Percentiles rank a stretch among this genome's conserved stretches.
Conservation (phyloP, 2,888 invertebrate genomes). For the Clusia tigrina region DNA sequence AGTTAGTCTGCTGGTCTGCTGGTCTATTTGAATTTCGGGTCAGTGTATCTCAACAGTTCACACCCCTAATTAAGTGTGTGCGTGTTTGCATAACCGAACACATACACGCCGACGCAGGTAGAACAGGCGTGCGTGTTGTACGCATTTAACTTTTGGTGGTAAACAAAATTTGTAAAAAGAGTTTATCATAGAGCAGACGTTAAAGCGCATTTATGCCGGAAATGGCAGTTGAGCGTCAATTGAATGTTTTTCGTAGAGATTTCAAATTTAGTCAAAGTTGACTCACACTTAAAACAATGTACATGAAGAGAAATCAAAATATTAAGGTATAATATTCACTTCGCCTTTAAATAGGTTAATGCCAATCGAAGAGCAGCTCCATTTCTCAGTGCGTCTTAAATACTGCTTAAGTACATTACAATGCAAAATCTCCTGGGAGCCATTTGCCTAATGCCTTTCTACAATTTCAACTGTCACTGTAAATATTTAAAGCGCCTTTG, state of each 20-base stretch:
- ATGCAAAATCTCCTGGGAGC: slow-evolving; percentile 46
- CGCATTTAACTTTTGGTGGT: neutral
- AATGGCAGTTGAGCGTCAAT: neutral
- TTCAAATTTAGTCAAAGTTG: neutral
- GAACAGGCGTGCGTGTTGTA: neutral
- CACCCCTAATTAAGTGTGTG: slow-evolving; percentile 58
- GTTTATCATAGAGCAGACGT: neutral
- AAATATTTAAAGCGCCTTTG: slow-evolving; percentile 17
- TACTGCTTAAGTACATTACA: neutral
- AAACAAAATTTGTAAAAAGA: neutral
- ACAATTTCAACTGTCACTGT: slow-evolving; percentile 35
- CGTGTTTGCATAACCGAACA: slow-evolving; percentile 39
- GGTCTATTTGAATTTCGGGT: slow-evolving; percentile 1
- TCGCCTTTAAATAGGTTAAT: neutral
- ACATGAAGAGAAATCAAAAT: too few species aligned
- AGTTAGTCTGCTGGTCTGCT: slow-evolving; percentile 7
- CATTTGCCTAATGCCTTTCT: slow-evolving; percentile 51
- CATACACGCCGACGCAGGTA: neutral
- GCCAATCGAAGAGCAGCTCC: neutral
- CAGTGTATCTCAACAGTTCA: slow-evolving; percentile 55
- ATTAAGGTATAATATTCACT: neutral
- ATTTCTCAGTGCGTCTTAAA: slow-evolving; percentile 6
- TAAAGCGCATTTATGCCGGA: neutral
- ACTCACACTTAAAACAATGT: neutral
- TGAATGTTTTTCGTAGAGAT: neutral